Evolutionary conservation across 2,888 invertebrate genomes (phyloP).

Genomic region (Drosophila hamatofila): DNA sequence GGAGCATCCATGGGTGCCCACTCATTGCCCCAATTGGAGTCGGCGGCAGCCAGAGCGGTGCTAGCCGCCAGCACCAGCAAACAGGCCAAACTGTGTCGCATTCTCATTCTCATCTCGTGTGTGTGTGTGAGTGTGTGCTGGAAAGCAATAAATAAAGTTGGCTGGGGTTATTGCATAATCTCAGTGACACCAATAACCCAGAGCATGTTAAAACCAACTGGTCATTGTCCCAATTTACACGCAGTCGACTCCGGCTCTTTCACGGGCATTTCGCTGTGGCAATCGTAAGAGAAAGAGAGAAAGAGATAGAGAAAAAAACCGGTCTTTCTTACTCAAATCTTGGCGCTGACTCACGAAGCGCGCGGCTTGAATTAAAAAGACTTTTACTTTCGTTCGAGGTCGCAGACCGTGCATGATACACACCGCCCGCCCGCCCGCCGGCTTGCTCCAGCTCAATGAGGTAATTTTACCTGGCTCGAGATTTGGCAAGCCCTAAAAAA

Average conservation of each 20-base stretch:
- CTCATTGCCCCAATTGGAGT: constrained; percentile 74
- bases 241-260: constrained; percentile 10
- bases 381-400: constrained; percentile 84
- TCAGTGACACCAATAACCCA: constrained; percentile 72
- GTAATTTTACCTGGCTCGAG: constrained; percentile 66
- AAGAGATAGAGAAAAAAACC: too few relatives aligned
- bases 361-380: constrained; percentile 49
- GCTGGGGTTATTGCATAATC: constrained; percentile 51
- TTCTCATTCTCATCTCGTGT: constrained; percentile 66
- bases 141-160: constrained; percentile 1
- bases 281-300: constrained; percentile 37
- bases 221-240: constrained; percentile 82
- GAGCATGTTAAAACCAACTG: constrained; percentile 55
- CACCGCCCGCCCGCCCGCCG: neutral
- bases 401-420: constrained; percentile 65
- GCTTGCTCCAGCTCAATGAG: constrained; percentile 48
- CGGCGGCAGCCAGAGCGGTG: constrained; percentile 45
- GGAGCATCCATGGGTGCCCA: constrained; percentile 72
- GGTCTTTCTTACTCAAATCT: constrained; percentile 46
- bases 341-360: constrained; percentile 66
- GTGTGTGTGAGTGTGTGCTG: constrained; percentile 25
- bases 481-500: constrained; percentile 70
- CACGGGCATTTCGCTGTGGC: constrained; percentile 45
- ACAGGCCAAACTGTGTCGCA: constrained; percentile 48
- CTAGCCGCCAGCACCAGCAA: constrained; percentile 62